A percentile compares a stretch with the other conserved stretches of the same genome.
Conservation (phyloP, 2,888 invertebrate species). For the Hemicrepidius hirtus region DNA sequence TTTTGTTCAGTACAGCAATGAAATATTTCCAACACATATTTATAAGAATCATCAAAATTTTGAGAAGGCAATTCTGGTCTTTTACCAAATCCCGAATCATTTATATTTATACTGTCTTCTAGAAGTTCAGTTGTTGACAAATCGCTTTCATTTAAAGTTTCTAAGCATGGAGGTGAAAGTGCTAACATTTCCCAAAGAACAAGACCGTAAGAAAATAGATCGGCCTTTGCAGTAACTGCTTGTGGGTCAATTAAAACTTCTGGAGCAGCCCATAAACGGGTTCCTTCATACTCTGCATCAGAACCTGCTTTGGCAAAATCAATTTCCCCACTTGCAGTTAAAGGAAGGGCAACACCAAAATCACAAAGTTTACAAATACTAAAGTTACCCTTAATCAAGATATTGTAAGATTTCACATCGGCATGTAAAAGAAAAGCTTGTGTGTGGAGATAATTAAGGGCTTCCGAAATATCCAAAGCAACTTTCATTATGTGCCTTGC, state of each 20-base stretch:
- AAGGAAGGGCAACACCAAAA: constrained; percentile 86
- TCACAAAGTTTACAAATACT: constrained; percentile 86
- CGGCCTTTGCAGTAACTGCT: constrained; percentile 81
- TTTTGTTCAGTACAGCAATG: constrained; percentile 80
- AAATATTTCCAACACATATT: constrained; percentile 80
- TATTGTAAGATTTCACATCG: constrained; percentile 89
- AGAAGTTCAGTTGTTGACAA: constrained; percentile 69
- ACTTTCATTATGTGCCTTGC: constrained; percentile 80
- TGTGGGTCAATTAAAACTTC: constrained; percentile 80
- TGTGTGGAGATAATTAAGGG: constrained; percentile 85
- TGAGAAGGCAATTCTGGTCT: constrained; percentile 81
- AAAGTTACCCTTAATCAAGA: constrained; percentile 86
- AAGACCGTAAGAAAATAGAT: constrained; percentile 87
- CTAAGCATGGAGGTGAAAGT: constrained; percentile 80
- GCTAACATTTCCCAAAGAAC: constrained; percentile 89
- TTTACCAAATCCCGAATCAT: constrained; percentile 74
- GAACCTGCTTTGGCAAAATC: constrained; percentile 74
- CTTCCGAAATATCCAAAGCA: constrained; percentile 80
- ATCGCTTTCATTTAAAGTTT: constrained; percentile 62
- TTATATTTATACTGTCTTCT: constrained; percentile 51
- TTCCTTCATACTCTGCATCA: constrained; percentile 80
- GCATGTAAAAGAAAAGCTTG: constrained; percentile 84
- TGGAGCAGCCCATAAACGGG: constrained; percentile 86
- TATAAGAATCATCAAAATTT: constrained; percentile 77
- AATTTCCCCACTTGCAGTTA: constrained; percentile 79